These are phyloP conservation scores for Rhinichthys osculus DNA, from an alignment of 2,797 vertebrate genomes.

Conservation along the genomic window DNA sequence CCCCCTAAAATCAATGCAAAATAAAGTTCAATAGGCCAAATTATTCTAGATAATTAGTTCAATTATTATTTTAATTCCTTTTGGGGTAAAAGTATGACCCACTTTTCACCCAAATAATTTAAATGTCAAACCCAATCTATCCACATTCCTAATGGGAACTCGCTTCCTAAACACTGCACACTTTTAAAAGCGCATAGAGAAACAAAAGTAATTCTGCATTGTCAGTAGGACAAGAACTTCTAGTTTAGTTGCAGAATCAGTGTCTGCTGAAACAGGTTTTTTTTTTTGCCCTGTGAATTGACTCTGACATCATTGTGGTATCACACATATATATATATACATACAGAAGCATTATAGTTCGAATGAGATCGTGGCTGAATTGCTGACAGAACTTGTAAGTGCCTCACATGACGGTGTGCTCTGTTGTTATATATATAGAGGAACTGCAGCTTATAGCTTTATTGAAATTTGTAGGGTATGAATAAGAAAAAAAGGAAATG, in stretches of 20 bases:
- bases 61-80: neutral
- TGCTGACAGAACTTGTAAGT: conserved; percentile 21
- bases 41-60: neutral
- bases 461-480: neutral
- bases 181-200: neutral
- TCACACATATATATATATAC: neutral
- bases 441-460: neutral
- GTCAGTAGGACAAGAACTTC: neutral
- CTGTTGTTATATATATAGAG: neutral
- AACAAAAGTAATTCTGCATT: neutral
- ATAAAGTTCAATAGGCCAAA: neutral
- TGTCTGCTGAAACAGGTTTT: neutral
- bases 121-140: neutral
- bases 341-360: neutral
- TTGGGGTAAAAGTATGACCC: neutral
- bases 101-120: neutral
- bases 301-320: neutral
- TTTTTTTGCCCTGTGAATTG: neutral
- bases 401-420: neutral
- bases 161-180: neutral
- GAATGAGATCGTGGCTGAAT: neutral
- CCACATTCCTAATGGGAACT: neutral
- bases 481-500: conserved; percentile 1
- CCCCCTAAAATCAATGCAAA: neutral
- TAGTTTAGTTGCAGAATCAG: neutral